These are phyloP conservation scores for Autographa gamma DNA, from an alignment of 2,888 invertebrate genomes.

Conservation along the genomic window DNA sequence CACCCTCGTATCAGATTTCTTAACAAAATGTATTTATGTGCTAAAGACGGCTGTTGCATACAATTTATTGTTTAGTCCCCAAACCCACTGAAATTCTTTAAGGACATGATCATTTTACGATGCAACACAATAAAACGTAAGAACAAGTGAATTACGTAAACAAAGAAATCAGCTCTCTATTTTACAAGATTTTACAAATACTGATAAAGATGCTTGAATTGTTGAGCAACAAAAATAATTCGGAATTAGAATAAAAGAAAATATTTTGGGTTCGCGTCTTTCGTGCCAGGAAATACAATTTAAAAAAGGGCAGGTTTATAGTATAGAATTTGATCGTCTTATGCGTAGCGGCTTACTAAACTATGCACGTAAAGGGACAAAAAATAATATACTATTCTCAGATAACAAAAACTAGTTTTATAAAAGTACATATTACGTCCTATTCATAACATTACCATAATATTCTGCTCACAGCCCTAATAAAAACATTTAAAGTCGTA, in stretches of 20 bases:
- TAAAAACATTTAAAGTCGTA: constrained; percentile 29
- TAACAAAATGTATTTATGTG: constrained; percentile 8
- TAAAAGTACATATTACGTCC: neutral
- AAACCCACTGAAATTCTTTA: constrained; percentile 26
- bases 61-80: constrained; percentile 31
- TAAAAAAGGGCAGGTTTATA: no score
- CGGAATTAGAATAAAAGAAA: neutral
- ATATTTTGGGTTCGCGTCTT: no score
- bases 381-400: no score
- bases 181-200: neutral
- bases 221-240: neutral
- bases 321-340: no score
- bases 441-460: neutral
- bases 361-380: no score
- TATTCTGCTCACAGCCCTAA: constrained; percentile 40
- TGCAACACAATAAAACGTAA: constrained; percentile 2
- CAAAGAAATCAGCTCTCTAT: neutral
- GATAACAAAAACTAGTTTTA: no score
- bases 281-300: no score
- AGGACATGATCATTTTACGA: constrained; percentile 17
- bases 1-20: constrained; percentile 39
- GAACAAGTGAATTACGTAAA: constrained; percentile 16
- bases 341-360: no score
- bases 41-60: neutral
- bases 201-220: neutral